Conservation (phyloP, 2,888 invertebrate species). For the Orthonevra nobilis region DNA sequence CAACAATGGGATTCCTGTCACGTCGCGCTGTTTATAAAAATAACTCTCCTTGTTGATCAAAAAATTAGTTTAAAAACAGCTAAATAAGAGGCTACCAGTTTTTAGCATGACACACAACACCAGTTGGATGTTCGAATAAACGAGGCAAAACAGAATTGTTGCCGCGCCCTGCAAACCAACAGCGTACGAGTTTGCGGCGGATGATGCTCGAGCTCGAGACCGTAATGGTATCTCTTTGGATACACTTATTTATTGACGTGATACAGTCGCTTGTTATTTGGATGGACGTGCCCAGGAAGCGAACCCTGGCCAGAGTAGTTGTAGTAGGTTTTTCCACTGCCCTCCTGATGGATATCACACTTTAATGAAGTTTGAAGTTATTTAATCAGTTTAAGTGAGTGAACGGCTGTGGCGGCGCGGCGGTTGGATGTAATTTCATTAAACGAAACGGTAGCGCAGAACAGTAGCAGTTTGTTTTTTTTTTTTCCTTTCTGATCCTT, state of each 20-base stretch:
- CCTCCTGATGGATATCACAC: constrained; percentile 59
- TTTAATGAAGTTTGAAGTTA: constrained; percentile 62
- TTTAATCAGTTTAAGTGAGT: constrained; percentile 57
- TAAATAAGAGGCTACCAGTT: constrained; percentile 70
- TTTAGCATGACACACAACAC: constrained; percentile 64
- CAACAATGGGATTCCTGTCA: constrained; percentile 77
- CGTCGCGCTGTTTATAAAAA: constrained; percentile 81
- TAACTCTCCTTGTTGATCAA: constrained; percentile 76
- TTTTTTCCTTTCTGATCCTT: too few species aligned
- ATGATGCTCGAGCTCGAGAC: background rate
- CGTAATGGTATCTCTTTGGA: constrained; percentile 31
- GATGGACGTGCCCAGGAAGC: constrained; percentile 66
- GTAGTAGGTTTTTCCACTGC: constrained; percentile 35
- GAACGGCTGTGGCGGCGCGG: too few species aligned
- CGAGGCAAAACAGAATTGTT: constrained; percentile 53
- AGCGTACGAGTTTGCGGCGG: background rate
- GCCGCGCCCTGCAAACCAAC: constrained; percentile 12
- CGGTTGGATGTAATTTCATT: constrained; percentile 45
- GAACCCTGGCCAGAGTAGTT: too few species aligned
- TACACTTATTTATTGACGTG: constrained; percentile 61
- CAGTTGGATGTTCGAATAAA: constrained; percentile 42
- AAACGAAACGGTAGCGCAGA: constrained; percentile 33
- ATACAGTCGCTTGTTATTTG: constrained; percentile 65
- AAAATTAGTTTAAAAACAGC: constrained; percentile 69
- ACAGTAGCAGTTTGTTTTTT: constrained; percentile 50